phyloP scores from a whole-genome alignment of 2,113 vertebrate genomes.

The Vulpes ferrilata region DNA sequence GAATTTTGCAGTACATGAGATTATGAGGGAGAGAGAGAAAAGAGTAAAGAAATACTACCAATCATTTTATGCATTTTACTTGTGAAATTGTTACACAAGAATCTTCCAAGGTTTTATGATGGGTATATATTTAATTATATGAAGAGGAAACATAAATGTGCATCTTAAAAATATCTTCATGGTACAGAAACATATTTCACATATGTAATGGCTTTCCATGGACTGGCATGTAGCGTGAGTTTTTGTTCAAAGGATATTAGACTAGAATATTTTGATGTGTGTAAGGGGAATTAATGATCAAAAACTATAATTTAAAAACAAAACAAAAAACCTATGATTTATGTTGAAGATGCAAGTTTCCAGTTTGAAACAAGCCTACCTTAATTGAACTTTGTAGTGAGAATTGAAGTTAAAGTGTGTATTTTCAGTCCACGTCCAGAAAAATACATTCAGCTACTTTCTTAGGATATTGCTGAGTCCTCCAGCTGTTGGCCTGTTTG shows the following conservation, averaged over 20 bases:
- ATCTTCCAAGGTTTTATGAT: constrained; percentile 37
- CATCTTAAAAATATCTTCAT: not conserved
- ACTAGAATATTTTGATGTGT: not conserved
- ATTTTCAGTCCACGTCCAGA: not conserved
- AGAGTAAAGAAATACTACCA: not conserved
- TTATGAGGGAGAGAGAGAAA: not conserved
- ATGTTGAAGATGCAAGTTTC: not conserved
- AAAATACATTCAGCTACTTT: constrained; percentile 5
- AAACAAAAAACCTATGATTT: not conserved
- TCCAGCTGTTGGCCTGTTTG: not conserved
- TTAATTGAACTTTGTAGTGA: not conserved
- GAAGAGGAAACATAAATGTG: not conserved
- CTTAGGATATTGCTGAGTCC: not conserved
- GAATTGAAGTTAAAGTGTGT: not conserved
- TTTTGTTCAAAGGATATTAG: not conserved
- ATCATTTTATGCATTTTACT: not conserved
- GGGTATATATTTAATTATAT: not conserved
- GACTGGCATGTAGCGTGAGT: not conserved
- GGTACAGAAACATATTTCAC: not conserved
- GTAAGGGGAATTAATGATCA: not conserved
- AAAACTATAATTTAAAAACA: not conserved
- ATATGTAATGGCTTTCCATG: not conserved
- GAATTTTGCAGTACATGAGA: not conserved
- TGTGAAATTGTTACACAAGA: not conserved
- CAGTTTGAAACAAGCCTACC: not conserved